Evolutionary conservation across 2,113 vertebrate genomes (phyloP).

Genomic region (Sebastes fasciatus): DNA sequence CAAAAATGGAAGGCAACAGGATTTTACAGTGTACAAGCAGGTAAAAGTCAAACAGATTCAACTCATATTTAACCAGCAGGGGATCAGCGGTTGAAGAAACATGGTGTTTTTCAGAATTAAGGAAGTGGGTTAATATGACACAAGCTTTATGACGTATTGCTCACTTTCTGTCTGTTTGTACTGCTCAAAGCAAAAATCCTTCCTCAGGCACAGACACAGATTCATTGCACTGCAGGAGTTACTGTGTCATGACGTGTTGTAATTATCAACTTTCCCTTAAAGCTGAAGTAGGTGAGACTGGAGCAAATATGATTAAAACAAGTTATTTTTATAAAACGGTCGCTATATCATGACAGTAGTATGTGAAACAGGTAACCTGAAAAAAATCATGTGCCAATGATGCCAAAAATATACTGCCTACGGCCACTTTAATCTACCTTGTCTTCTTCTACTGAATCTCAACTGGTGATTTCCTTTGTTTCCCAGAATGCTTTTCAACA

Average conservation of each 20-base stretch:
- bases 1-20: too few species aligned
- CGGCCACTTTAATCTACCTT: too few species aligned
- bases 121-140: constrained; percentile 6
- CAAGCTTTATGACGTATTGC: background rate
- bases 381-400: too few species aligned
- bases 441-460: background rate
- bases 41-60: background rate
- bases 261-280: background rate
- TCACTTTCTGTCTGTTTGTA: background rate
- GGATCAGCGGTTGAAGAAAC: background rate
- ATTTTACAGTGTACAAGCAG: too few species aligned
- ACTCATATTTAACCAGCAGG: background rate
- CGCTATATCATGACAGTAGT: too few species aligned
- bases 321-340: too few species aligned
- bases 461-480: background rate
- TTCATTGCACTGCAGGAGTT: background rate
- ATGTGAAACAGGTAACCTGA: too few species aligned
- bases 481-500: background rate
- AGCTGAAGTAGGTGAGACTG: too few species aligned
- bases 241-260: background rate
- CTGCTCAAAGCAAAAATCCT: background rate
- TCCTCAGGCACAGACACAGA: background rate
- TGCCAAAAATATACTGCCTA: too few species aligned
- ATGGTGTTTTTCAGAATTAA: background rate
- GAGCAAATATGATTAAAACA: too few species aligned